phyloP scores from a whole-genome alignment of 2,797 vertebrate genomes.

The Siniperca obscura region DNA sequence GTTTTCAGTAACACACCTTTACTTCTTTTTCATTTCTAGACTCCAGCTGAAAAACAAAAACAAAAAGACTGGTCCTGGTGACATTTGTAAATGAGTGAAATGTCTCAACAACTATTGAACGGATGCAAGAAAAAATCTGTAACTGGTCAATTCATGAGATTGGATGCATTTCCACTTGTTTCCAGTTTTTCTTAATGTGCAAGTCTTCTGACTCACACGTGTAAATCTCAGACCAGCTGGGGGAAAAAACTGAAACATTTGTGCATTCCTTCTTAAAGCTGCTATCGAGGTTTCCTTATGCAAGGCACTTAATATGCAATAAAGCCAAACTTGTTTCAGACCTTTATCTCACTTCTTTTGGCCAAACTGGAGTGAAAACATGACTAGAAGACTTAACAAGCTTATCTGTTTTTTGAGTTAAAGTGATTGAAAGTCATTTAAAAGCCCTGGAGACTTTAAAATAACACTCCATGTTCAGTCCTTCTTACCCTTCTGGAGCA shows the following conservation, averaged over 20 bases:
- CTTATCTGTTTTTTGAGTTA: background rate
- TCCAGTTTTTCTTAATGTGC: conserved; percentile 36
- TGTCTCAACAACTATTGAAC: too few species aligned
- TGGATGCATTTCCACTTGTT: conserved; percentile 34
- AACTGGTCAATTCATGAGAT: conserved; percentile 8
- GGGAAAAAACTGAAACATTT: background rate
- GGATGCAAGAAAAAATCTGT: background rate
- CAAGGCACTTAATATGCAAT: background rate
- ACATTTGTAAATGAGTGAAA: too few species aligned
- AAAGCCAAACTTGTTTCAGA: background rate
- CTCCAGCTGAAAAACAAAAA: background rate
- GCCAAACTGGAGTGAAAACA: background rate
- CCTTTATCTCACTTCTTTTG: background rate
- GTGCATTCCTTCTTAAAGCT: background rate
- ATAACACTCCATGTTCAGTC: background rate
- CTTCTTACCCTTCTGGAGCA: conserved; percentile 79
- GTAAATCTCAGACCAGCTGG: conserved; percentile 3
- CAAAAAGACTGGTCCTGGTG: too few species aligned
- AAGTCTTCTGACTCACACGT: background rate
- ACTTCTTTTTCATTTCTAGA: background rate
- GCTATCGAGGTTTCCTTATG: background rate
- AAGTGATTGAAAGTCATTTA: background rate
- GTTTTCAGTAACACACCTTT: too few species aligned
- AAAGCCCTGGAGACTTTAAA: background rate
- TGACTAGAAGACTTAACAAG: background rate